A percentile compares a stretch with the other conserved stretches of the same genome.
phyloP scores from a whole-genome alignment of 2,888 invertebrate genomes.

The Drosophila birchii region DNA sequence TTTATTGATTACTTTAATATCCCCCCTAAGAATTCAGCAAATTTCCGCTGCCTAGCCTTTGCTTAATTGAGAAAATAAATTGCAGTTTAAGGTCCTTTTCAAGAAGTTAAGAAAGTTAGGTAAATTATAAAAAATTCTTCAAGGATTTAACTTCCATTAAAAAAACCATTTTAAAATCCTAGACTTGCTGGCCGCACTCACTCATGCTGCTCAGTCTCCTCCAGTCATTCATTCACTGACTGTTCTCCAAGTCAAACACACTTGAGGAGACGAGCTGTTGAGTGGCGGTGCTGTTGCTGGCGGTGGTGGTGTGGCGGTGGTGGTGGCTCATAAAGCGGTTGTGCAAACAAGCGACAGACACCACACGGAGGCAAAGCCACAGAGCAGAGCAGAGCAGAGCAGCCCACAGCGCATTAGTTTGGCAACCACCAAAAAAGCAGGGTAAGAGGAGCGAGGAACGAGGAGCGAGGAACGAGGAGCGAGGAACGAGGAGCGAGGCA shows the following conservation, averaged over 20 bases:
- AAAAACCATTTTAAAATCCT: neutral
- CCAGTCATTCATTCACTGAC: slow-evolving; percentile 16
- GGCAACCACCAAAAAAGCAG: slow-evolving; percentile 63
- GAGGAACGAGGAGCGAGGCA: neutral
- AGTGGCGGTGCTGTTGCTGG: slow-evolving; percentile 14
- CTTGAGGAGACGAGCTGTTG: slow-evolving; percentile 37
- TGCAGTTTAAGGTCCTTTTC: no score
- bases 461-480: neutral
- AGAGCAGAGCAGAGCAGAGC: slow-evolving; percentile 52
- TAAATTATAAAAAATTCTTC: neutral
- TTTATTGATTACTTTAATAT: no score
- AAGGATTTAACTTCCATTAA: neutral
- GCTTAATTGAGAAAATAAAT: no score
- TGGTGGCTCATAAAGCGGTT: slow-evolving; percentile 72
- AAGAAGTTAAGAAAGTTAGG: neutral
- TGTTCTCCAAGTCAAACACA: slow-evolving; percentile 38
- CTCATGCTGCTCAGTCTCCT: neutral
- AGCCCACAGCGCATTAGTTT: slow-evolving; percentile 76
- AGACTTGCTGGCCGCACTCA: slow-evolving; percentile 3
- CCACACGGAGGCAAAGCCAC: slow-evolving; percentile 18
- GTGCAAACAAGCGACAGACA: slow-evolving; percentile 63
- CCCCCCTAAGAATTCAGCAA: no score
- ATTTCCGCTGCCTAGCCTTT: no score
- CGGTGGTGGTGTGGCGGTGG: neutral
- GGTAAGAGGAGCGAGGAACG: neutral